phyloP scores from a whole-genome alignment of 2,888 invertebrate species.

The Onchidella celtica region DNA sequence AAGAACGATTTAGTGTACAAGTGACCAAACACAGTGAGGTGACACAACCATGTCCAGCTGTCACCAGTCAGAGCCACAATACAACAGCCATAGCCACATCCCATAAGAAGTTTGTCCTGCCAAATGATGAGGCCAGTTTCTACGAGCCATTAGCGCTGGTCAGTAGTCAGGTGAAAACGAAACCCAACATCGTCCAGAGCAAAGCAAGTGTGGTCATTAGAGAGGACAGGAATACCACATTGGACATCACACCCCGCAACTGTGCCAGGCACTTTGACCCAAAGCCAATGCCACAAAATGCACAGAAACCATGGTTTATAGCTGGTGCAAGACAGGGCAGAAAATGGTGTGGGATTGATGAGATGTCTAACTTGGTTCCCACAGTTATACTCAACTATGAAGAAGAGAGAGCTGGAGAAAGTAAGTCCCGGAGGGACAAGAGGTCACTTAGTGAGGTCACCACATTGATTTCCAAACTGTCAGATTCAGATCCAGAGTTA shows the following conservation, averaged over 20 bases:
- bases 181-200: not conserved
- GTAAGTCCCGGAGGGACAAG: not conserved
- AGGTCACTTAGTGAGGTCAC: not conserved
- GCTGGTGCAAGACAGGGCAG: not conserved
- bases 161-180: not conserved
- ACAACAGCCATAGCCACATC: not conserved
- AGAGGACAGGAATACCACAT: constrained; percentile 8
- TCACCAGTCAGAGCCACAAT: not conserved
- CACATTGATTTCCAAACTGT: constrained; percentile 8
- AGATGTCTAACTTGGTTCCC: not conserved
- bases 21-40: not conserved
- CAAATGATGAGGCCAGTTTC: not conserved
- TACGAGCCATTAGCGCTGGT: not conserved
- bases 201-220: not conserved
- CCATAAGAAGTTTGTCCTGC: not conserved
- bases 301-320: too few relatives aligned
- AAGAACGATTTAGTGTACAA: too few relatives aligned
- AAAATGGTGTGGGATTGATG: not conserved
- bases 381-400: not conserved
- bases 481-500: not conserved
- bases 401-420: not conserved
- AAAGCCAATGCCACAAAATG: not conserved
- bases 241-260: constrained; percentile 23
- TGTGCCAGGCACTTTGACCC: not conserved
- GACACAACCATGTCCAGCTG: not conserved